phyloP scores from a whole-genome alignment of 2,888 invertebrate species.

The Hydraecia micacea region DNA sequence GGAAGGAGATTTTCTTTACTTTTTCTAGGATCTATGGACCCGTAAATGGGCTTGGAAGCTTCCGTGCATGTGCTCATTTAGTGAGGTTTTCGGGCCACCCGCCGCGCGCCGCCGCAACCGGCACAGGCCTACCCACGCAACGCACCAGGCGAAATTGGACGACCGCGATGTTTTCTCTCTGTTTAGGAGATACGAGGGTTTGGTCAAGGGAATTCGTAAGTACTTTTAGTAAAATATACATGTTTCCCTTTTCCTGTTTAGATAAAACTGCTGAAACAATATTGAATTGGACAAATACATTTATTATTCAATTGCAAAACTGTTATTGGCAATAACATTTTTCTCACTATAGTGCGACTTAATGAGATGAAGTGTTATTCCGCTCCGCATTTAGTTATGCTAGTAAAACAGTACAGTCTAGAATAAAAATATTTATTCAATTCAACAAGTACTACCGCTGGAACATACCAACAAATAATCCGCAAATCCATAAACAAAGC shows the following conservation, averaged over 20 bases:
- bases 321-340: not conserved
- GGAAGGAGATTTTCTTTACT: conserved; percentile 65
- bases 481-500: conserved; percentile 47
- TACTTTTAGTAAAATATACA: conserved; percentile 25
- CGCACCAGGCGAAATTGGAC: conserved; percentile 63
- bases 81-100: conserved; percentile 59
- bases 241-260: conserved; percentile 28
- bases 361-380: conserved; percentile 22
- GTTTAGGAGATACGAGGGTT: conserved; percentile 42
- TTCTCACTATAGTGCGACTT: not conserved
- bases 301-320: not conserved
- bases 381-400: conserved; percentile 25
- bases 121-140: conserved; percentile 59
- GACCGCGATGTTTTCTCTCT: conserved; percentile 48
- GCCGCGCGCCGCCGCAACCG: conserved; percentile 49
- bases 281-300: conserved; percentile 6
- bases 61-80: conserved; percentile 76
- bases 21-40: conserved; percentile 74
- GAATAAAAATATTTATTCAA: conserved; percentile 32
- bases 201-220: conserved; percentile 20
- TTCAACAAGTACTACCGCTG: conserved; percentile 28
- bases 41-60: conserved; percentile 78
- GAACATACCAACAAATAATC: conserved; percentile 42
- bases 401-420: conserved; percentile 27
- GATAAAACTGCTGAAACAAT: conserved; percentile 19